Evolutionary conservation across 2,113 vertebrate genomes (phyloP).

Genomic region (Chascanopsetta lugubris): DNA sequence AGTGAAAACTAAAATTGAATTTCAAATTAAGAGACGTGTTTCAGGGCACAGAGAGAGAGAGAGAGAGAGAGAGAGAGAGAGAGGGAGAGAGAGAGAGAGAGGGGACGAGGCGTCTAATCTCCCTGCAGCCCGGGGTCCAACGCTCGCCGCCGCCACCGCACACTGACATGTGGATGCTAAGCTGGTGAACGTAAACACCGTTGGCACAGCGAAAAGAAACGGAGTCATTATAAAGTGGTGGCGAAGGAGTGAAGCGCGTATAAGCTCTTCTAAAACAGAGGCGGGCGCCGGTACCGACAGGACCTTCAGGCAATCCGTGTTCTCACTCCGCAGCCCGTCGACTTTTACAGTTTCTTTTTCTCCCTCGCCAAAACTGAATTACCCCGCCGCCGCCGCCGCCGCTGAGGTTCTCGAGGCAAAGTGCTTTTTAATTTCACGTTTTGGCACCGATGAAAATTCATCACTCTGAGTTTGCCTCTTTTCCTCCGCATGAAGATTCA

Average conservation of each 20-base stretch:
- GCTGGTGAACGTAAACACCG: constrained; percentile 69
- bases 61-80: too few relatives aligned
- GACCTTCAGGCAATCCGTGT: constrained; percentile 40
- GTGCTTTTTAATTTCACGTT: constrained; percentile 68
- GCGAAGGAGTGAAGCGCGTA: constrained; percentile 31
- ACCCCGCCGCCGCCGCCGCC: constrained; percentile 53
- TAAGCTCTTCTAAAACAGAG: constrained; percentile 59
- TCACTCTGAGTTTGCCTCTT: constrained; percentile 57
- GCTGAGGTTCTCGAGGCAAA: constrained; percentile 53
- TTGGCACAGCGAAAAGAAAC: constrained; percentile 32
- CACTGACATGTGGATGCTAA: constrained; percentile 56
- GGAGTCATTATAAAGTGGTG: constrained; percentile 70
- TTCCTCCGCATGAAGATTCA: constrained; percentile 61
- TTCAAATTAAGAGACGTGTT: constrained; percentile 32
- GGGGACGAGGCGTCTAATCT: constrained; percentile 68
- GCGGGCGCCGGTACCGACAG: constrained; percentile 32
- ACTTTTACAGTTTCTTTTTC: constrained; percentile 52
- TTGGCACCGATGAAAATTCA: constrained; percentile 53
- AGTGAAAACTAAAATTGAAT: too few relatives aligned
- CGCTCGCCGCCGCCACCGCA: constrained; percentile 50
- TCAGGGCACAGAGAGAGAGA: too few relatives aligned
- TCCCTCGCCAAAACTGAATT: constrained; percentile 47
- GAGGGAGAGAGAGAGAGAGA: too few relatives aligned
- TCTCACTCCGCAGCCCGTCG: constrained; percentile 48
- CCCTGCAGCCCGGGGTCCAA: constrained; percentile 46